A percentile compares a stretch with the other conserved stretches of the same genome.
These are phyloP conservation scores for Emys orbicularis DNA, from an alignment of 2,797 vertebrate species.

Conservation along the genomic window DNA sequence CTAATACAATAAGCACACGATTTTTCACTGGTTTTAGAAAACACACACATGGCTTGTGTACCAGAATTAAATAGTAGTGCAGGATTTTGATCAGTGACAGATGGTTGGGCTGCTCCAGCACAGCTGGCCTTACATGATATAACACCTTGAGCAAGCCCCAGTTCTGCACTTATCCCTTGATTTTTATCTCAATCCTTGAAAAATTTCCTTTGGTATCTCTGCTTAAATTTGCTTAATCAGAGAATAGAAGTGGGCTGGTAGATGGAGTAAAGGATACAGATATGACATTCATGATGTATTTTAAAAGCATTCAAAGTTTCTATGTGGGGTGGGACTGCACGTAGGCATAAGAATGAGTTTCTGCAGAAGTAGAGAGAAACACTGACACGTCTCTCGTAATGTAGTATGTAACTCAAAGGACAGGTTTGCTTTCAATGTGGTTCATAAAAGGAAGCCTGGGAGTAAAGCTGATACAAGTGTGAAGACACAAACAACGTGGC, in stretches of 20 bases:
- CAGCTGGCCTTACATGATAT: accelerated
- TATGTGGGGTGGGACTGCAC: background rate
- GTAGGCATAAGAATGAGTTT: background rate
- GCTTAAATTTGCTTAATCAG: background rate
- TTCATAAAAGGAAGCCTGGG: background rate
- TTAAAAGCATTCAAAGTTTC: background rate
- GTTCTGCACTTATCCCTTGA: accelerated
- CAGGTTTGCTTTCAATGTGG: background rate
- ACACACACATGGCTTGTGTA: background rate
- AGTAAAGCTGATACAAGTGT: background rate
- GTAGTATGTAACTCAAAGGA: background rate
- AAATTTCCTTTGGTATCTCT: background rate
- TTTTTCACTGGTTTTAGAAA: background rate
- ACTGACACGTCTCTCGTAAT: background rate
- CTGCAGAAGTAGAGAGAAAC: background rate
- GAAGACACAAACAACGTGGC: background rate
- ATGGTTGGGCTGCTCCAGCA: background rate
- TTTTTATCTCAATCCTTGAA: accelerated
- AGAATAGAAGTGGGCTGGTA: background rate
- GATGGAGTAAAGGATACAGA: background rate
- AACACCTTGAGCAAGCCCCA: background rate
- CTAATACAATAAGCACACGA: background rate
- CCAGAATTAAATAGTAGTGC: accelerated
- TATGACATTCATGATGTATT: background rate
- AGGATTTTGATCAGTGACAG: accelerated